phyloP scores from a whole-genome alignment of 2,888 invertebrate genomes.

The Ecliptopera silaceata region DNA sequence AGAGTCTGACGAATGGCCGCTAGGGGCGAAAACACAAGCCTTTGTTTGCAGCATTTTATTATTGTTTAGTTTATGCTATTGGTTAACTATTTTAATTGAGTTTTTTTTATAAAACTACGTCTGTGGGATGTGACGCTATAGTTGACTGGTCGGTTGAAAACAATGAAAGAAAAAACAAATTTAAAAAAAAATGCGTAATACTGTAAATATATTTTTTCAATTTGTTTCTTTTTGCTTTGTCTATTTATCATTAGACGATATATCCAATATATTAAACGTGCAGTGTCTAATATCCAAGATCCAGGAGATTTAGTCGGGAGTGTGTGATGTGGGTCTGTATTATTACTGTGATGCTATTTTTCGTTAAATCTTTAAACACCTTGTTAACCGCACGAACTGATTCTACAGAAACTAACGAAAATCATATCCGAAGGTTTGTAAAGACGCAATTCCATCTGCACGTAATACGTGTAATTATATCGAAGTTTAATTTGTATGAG shows the following conservation, averaged over 20 bases:
- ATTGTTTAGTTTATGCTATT: constrained; percentile 7
- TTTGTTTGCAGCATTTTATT: constrained; percentile 21
- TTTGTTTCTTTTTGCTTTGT: no score
- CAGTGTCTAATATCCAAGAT: no score
- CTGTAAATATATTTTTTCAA: no score
- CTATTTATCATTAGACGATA: no score
- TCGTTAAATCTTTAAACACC: neutral
- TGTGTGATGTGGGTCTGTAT: no score
- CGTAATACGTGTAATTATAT: constrained; percentile 48
- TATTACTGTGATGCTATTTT: neutral
- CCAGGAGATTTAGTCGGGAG: no score
- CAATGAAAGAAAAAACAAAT: no score
- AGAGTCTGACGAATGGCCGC: constrained; percentile 69
- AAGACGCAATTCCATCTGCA: constrained; percentile 21
- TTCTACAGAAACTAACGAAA: constrained; percentile 1
- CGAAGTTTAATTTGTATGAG: constrained; percentile 47
- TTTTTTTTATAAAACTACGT: neutral
- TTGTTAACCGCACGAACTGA: neutral
- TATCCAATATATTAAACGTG: no score
- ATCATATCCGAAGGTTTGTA: constrained; percentile 4
- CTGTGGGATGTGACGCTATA: neutral
- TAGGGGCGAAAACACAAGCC: constrained; percentile 43
- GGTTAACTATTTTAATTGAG: no score
- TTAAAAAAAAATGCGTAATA: no score
- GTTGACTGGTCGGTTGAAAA: neutral